phyloP scores from a whole-genome alignment of 2,797 vertebrate genomes.

The Gallinago nigripennis region DNA sequence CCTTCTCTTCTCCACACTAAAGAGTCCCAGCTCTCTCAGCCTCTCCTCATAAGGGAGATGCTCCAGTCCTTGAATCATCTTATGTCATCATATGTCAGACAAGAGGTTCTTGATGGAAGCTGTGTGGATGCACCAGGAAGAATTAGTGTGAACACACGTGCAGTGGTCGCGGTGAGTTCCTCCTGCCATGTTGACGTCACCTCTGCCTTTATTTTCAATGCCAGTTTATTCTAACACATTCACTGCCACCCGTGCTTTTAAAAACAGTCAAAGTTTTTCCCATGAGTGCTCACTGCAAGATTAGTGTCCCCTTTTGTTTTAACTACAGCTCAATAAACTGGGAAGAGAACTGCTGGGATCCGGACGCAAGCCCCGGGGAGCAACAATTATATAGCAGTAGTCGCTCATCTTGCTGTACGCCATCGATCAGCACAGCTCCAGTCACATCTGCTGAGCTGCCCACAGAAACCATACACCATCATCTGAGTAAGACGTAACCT shows the following conservation, averaged over 20 bases:
- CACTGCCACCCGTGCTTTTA: neutral
- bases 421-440: neutral
- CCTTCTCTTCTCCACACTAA: no score
- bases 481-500: neutral
- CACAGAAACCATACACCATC: neutral
- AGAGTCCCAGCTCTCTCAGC: no score
- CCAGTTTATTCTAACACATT: neutral
- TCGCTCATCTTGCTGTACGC: neutral
- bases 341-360: neutral
- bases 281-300: neutral
- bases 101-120: neutral
- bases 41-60: no score
- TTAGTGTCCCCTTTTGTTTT: neutral
- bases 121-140: neutral
- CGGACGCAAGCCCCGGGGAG: neutral
- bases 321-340: neutral
- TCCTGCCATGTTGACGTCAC: neutral
- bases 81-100: neutral
- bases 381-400: rapidly evolving
- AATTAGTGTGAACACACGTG: neutral
- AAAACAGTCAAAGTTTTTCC: neutral
- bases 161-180: neutral
- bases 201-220: neutral
- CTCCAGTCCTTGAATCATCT: no score
- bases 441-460: neutral